Base-by-base conservation (phyloP, 2,113 vertebrate species). In the Pseudois nayaur region DNA sequence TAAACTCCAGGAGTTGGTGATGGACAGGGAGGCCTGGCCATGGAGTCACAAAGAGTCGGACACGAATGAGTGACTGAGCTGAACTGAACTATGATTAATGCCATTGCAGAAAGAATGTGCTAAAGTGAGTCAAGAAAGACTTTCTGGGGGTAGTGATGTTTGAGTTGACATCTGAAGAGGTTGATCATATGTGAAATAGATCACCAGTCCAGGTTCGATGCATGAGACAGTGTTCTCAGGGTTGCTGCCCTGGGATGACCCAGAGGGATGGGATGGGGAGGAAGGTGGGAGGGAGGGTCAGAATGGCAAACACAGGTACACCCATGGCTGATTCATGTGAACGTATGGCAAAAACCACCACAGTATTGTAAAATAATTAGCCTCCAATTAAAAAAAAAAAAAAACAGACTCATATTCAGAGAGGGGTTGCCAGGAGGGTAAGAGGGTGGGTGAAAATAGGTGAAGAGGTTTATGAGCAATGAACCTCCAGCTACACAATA, bases 121-220 rank as follows among this genome's bases (percentile, higher is more conserved):
- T 55, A 86, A 82, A 60, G 13, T 8, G 2, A 2, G 3, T 76
- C 27, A 85, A 92, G 87, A 92, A 92, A 88, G 33, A 82, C 45
- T 91, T 95, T 94, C 52, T 54, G 31, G 12, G 2, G 36, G 40
- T 78, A 67, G 15, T 29, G 45, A 76, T 89, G 36, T 54, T 91
- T 95, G 36, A 55, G 50, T 45, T 81, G n/a, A 76, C 31, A 89
- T 60, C 48, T 54, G 40, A 94, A 91, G 55, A 92, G 74, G 54
- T 9, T 40, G 43, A 21, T 71, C n/a, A 40, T 71, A 71, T 6
- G 36, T 71, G 67, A 71, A 71, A 40, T 40, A 71, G 67, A 40
- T 71, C n/a, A 40, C n/a, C n/a, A 12, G 67, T 40, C 67, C n/a
- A 71, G 67, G n/a, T 71, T 40, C 5, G 0, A 71, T 71, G n/a